phyloP scores from a whole-genome alignment of 2,797 vertebrate genomes.

The Dromococcyx pavoninus region DNA sequence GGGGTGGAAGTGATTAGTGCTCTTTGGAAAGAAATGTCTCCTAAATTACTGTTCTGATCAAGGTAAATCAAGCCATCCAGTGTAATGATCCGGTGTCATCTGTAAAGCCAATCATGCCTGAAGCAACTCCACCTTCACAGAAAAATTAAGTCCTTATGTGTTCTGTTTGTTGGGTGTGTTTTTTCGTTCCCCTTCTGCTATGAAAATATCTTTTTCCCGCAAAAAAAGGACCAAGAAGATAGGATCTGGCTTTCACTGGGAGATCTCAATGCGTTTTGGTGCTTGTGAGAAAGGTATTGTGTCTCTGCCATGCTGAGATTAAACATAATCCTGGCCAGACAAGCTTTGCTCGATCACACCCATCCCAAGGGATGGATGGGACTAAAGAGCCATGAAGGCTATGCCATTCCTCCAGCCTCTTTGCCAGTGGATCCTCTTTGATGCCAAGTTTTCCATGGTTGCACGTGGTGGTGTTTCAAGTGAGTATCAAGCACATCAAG shows the following conservation, averaged over 20 bases:
- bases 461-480: background rate
- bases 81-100: constrained; percentile 2
- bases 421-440: background rate
- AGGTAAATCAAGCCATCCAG: constrained; percentile 53
- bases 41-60: constrained; percentile 65
- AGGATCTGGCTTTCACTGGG: background rate
- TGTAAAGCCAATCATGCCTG: background rate
- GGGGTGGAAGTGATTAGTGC: constrained; percentile 61
- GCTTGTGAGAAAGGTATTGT: accelerated
- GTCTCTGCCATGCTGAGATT: background rate
- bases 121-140: background rate
- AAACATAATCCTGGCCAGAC: background rate
- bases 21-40: constrained; percentile 6
- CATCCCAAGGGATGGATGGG: accelerated
- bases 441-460: background rate
- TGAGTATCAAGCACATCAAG: background rate
- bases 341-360: background rate
- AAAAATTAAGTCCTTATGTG: background rate
- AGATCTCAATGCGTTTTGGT: background rate
- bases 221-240: background rate
- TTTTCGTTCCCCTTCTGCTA: background rate
- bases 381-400: background rate
- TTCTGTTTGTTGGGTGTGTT: background rate
- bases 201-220: background rate
- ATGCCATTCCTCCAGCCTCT: background rate